Evolutionary conservation across 2,113 vertebrate genomes (phyloP), one percentile per base, ranked within the genome.

Genomic region (Solea solea): DNA sequence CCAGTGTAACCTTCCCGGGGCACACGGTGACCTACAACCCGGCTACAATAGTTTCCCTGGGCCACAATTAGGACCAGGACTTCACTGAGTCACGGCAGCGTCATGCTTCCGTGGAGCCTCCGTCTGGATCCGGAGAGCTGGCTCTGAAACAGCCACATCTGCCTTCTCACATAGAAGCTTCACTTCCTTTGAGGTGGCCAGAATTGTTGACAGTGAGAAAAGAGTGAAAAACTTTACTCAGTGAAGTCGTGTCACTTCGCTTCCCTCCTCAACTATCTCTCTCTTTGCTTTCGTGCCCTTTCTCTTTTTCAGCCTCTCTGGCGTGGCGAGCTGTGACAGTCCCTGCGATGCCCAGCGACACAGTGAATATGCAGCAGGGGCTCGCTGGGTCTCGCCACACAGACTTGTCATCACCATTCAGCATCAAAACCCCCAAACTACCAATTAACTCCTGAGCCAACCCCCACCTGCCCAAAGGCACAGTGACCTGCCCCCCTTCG

Each of bases 391-490:
- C 75, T 71, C 70, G 82, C 82, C 90, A 81, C 81, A 70, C 83
- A 72, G 81, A 63, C 91, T 84, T 93, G 93, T 93, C 93, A 91
- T 56, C 68, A 72, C 64, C 12, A n/a, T 65, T 93, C 83, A 92
- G 40, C 89, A 48, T 94, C 92, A 93, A 78, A 84, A 21, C 1
- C 86, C 78, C 78, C 83, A 90, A 91, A 91, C 90, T 89, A 92
- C 88, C 93, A 93, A 93, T 94, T 94, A 94, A 88, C 87, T 93
- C 84, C 79, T 67, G 76, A 83, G 87, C 78, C 85, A 72, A 78
- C 74, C 80, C 82, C 84, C 84, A 92, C 89, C 83, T 86, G 82
- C 90, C 90, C 60, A 45, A 78, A 80, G 90, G 91, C 88, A 67
- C 76, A 72, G 8, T 87, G 87, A 91, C 83, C 89, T 81, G 61